Conservation (phyloP, 2,113 vertebrate species). For the Gallinago media region DNA sequence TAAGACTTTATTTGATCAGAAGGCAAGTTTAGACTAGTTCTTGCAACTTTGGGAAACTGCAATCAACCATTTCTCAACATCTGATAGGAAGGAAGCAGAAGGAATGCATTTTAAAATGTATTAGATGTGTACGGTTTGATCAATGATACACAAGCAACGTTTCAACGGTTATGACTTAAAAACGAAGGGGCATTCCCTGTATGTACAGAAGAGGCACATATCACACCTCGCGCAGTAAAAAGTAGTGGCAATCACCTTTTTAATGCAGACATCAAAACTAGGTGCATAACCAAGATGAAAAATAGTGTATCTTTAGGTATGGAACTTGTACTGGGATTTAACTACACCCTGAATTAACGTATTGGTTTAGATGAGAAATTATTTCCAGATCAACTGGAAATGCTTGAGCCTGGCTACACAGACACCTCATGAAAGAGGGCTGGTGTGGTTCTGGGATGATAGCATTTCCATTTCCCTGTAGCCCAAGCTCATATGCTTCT, state of each 20-base stretch:
- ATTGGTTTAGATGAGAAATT: neutral
- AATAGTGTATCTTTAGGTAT: neutral
- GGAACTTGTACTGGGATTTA: neutral
- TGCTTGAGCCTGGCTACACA: neutral
- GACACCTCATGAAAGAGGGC: neutral
- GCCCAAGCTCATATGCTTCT: too few relatives aligned
- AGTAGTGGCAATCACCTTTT: neutral
- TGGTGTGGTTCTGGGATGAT: neutral
- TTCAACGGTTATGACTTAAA: neutral
- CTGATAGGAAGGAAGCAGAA: slow-evolving; percentile 32
- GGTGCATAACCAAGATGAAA: neutral
- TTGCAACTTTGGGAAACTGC: slow-evolving; percentile 26
- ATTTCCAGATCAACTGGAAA: neutral
- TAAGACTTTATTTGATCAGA: slow-evolving; percentile 29
- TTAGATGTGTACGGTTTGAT: neutral
- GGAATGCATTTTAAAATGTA: slow-evolving; percentile 1
- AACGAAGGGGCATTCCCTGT: neutral
- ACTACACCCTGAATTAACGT: neutral
- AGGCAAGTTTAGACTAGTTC: slow-evolving; percentile 58
- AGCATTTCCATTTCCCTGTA: neutral
- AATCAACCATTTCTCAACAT: slow-evolving; percentile 55
- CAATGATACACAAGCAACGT: neutral
- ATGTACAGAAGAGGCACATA: neutral
- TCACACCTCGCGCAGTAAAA: neutral
- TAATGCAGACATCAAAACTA: neutral